These are phyloP conservation scores for Cancer borealis DNA, from an alignment of 2,888 invertebrate genomes.

Conservation along the genomic window DNA sequence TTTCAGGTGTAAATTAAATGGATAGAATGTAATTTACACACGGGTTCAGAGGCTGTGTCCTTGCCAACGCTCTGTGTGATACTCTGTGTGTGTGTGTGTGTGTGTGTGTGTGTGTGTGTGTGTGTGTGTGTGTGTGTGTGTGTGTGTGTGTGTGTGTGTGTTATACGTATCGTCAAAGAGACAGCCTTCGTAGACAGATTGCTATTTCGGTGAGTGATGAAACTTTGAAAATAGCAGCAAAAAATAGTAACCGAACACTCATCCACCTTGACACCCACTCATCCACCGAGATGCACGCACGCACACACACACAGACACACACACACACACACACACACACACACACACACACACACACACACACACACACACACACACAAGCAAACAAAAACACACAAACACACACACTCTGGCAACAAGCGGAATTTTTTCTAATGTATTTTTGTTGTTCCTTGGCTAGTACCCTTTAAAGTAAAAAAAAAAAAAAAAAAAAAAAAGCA, in stretches of 20 bases:
- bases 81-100: neutral
- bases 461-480: no score
- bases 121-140: conserved; percentile 34
- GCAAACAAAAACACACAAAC: no score
- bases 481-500: neutral
- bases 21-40: neutral
- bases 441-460: no score
- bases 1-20: neutral
- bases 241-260: neutral
- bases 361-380: conserved; percentile 14
- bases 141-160: neutral
- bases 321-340: conserved; percentile 62
- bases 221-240: neutral
- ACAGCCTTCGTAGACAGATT: no score
- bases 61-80: conserved; percentile 3
- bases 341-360: conserved; percentile 64
- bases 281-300: conserved; percentile 40
- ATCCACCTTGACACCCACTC: neutral
- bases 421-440: no score
- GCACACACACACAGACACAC: conserved; percentile 58
- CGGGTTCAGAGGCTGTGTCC: conserved; percentile 7
- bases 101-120: conserved; percentile 47
- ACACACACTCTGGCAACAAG: no score
- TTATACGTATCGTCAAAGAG: no score
- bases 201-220: no score